Percentiles rank a stretch among this genome's conserved stretches.
Evolutionary conservation across 2,797 vertebrate species (phyloP).

Genomic region (Sebastes hopkinsi): DNA sequence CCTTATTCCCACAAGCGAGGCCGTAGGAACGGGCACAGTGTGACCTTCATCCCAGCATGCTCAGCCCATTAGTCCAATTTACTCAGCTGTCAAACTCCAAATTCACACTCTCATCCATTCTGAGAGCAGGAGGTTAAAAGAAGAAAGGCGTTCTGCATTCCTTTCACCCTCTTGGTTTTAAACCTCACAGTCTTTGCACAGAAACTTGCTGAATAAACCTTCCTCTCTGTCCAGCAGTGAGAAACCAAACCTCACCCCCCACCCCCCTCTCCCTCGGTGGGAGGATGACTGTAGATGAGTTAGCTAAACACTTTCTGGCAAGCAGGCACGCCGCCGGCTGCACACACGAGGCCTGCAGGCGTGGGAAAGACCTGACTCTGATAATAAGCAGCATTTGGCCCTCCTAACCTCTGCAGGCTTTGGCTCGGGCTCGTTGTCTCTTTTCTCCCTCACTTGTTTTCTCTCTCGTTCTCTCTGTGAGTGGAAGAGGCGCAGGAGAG

Average conservation of each 20-base stretch:
- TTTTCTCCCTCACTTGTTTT: constrained; percentile 67
- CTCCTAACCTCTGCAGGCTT: constrained; percentile 74
- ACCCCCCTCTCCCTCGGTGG: constrained; percentile 13
- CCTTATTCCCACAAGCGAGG: constrained; percentile 46
- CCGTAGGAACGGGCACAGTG: constrained; percentile 36
- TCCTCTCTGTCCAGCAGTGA: constrained; percentile 51
- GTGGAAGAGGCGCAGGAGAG: constrained; percentile 71
- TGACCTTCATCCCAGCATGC: constrained; percentile 65
- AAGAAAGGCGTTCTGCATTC: constrained; percentile 58
- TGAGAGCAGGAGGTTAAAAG: constrained; percentile 58
- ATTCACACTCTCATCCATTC: constrained; percentile 57
- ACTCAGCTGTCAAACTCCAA: constrained; percentile 71
- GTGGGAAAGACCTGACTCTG: constrained; percentile 81
- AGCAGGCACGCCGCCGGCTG: constrained; percentile 71
- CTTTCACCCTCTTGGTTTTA: constrained; percentile 45
- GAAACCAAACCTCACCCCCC: constrained; percentile 40
- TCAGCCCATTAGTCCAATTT: constrained; percentile 77
- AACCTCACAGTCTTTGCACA: constrained; percentile 49
- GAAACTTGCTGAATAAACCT: constrained; percentile 71
- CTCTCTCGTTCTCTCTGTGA: constrained; percentile 54
- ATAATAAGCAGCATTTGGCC: constrained; percentile 81
- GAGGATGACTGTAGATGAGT: constrained; percentile 75
- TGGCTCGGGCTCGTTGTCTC: constrained; percentile 65
- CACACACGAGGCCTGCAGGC: constrained; percentile 77
- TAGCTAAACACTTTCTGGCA: constrained; percentile 77